A percentile compares a stretch with the other conserved stretches of the same genome.
phyloP scores from a whole-genome alignment of 2,797 vertebrate genomes.

The Pangasius sanitwongsei region DNA sequence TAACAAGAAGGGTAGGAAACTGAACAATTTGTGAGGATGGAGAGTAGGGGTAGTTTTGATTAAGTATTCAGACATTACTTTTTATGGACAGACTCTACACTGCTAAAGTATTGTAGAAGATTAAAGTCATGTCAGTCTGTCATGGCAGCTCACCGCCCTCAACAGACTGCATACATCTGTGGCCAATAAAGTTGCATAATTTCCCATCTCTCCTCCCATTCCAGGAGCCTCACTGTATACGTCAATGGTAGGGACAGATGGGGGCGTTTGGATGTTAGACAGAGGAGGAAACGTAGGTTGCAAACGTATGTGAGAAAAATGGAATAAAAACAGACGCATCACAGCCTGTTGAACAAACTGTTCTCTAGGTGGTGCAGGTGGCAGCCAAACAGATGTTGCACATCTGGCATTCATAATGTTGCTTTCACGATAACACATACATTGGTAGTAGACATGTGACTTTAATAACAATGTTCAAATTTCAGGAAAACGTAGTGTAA shows the following conservation, averaged over 20 bases:
- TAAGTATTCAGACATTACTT: conserved; percentile 6
- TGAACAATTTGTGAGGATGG: not conserved
- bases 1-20: not conserved
- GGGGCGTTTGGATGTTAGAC: conserved; percentile 5
- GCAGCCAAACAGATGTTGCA: conserved; percentile 23
- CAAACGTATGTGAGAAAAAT: conserved; percentile 27
- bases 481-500: not conserved
- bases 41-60: conserved; percentile 12
- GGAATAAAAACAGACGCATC: conserved; percentile 14
- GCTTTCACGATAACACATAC: conserved; percentile 33
- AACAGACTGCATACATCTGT: conserved; percentile 48
- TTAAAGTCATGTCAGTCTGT: conserved; percentile 17
- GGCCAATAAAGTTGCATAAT: conserved; percentile 52
- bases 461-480: not conserved
- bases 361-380: conserved; percentile 29
- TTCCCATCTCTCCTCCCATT: conserved; percentile 44
- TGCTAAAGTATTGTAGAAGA: conserved; percentile 14
- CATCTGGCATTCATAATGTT: conserved; percentile 41
- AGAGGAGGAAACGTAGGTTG: not conserved
- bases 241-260: conserved; percentile 42
- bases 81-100: conserved; percentile 31
- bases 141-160: not conserved
- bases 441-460: not conserved
- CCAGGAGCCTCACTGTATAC: conserved; percentile 34
- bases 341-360: conserved; percentile 42